Conservation (phyloP, 2,797 vertebrate genomes). For the Rhincodon typus region DNA sequence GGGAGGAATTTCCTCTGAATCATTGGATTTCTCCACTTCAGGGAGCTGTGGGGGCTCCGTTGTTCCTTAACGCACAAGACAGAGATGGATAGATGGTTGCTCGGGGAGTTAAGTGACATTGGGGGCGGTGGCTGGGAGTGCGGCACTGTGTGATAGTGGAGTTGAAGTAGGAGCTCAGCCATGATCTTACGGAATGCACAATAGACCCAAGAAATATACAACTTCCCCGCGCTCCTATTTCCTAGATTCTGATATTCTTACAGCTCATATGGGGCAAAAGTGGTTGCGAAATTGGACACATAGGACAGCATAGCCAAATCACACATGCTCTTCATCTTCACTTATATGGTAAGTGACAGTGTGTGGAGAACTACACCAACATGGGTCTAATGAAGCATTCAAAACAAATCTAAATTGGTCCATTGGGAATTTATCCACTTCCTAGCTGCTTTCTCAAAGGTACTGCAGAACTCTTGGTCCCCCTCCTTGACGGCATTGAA, state of each 20-base stretch:
- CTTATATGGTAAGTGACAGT: not conserved
- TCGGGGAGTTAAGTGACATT: too few relatives aligned
- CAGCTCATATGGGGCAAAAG: not conserved
- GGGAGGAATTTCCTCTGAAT: too few relatives aligned
- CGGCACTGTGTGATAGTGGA: too few relatives aligned
- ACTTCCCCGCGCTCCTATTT: not conserved
- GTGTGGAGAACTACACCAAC: not conserved
- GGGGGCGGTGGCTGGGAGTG: too few relatives aligned
- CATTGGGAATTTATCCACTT: not conserved
- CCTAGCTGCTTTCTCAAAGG: not conserved
- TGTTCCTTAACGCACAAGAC: too few relatives aligned
- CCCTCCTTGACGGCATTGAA: not conserved
- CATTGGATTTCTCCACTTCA: not conserved
- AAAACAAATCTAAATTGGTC: not conserved
- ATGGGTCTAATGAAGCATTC: not conserved
- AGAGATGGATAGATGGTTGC: too few relatives aligned
- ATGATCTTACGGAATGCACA: too few relatives aligned
- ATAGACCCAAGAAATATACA: too few relatives aligned
- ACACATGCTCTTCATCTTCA: not conserved
- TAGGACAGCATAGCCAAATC: not conserved
- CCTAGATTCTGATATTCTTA: not conserved
- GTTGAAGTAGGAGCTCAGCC: too few relatives aligned
- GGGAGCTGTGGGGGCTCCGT: too few relatives aligned
- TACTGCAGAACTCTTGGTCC: not conserved
- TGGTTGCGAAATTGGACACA: not conserved